Conservation (phyloP, 2,888 invertebrate genomes). For the Drosophila parthenogenetica region DNA sequence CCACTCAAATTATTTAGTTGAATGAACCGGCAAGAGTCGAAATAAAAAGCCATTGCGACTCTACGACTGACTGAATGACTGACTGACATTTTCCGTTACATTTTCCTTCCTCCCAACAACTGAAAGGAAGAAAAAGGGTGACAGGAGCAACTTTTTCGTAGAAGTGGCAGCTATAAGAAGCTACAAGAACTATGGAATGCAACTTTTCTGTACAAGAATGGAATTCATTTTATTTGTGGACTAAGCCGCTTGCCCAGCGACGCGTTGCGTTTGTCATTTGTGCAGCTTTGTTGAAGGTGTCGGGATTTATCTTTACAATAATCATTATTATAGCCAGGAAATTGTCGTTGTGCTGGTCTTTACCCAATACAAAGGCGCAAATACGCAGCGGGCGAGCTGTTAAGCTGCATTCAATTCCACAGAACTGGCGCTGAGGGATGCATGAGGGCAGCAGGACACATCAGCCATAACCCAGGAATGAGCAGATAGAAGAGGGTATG, state of each 20-base stretch:
- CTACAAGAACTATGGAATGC: slow-evolving; percentile 40
- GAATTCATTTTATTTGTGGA: slow-evolving; percentile 9
- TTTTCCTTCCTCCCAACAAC: slow-evolving; percentile 14
- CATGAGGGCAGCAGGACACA: slow-evolving; percentile 31
- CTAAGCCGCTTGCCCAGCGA: slow-evolving; percentile 52
- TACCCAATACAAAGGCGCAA: slow-evolving; percentile 64
- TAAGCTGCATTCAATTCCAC: slow-evolving; percentile 74
- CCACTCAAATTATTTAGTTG: slow-evolving; percentile 83
- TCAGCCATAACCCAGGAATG: background rate
- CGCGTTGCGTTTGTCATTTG: slow-evolving; percentile 82
- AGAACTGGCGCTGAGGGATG: slow-evolving; percentile 54
- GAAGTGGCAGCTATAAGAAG: background rate
- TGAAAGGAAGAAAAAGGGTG: slow-evolving; percentile 15
- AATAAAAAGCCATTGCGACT: slow-evolving; percentile 41
- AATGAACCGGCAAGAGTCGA: slow-evolving; percentile 82
- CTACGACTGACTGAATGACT: slow-evolving; percentile 41
- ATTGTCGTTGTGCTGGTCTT: slow-evolving; percentile 55
- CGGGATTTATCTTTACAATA: slow-evolving; percentile 84
- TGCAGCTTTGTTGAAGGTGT: slow-evolving; percentile 83
- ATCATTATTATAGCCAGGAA: slow-evolving; percentile 72
- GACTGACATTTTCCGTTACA: slow-evolving; percentile 77
- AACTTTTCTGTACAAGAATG: slow-evolving; percentile 32
- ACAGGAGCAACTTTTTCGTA: slow-evolving; percentile 11
- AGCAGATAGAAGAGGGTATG: background rate
- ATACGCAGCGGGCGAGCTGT: slow-evolving; percentile 76